Evolutionary conservation across 2,113 vertebrate genomes (phyloP), one percentile per base, ranked within the genome.

Genomic region (Corythornis madagascariensis): DNA sequence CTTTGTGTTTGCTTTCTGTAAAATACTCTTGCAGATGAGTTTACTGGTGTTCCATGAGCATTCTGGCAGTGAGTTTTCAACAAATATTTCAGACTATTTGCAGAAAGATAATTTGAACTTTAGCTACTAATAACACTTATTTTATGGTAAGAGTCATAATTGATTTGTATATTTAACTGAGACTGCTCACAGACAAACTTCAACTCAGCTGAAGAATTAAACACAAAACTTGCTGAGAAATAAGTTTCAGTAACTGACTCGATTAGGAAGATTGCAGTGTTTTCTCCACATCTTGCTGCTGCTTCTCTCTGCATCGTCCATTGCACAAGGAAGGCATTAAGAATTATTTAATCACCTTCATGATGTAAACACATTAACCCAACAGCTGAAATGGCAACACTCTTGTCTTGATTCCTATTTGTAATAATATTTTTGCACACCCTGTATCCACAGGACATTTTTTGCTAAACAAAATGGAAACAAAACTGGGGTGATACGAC

Each of bases 1-100:
- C 77, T 87, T 89, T 76, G 52, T 90, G 75, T 94, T 96, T 96
- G 75, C 72, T 60, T 93, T 78, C 66, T 47, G 53, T 86, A 88
- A 88, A 93, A 81, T 91, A 65, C 60, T 90, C 63, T 50, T 66
- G 69, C 76, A 86, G 92, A 92, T 67, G 85, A 88, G 57, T 71
- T 88, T 38, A 64, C 72, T 69, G 77, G 66, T 74, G 74, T 74
- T 83, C 56, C 53, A 31, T 52, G 70, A 89, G 64, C n/a, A 40
- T 61, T 24, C 56, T 59, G 69, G 63, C 66, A 84, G 47, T 64
- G 75, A 50, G 38, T 50, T 85, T 90, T 85, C 64, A 89, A 91
- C 53, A 93, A 84, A 75, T 86, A 69, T 48, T 57, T 76, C 83
- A 56, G 64, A 43, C 45, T 93, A 87, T 89, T 88, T 91, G 56